phyloP scores from a whole-genome alignment of 2,797 vertebrate species.

The Xenops minutus region DNA sequence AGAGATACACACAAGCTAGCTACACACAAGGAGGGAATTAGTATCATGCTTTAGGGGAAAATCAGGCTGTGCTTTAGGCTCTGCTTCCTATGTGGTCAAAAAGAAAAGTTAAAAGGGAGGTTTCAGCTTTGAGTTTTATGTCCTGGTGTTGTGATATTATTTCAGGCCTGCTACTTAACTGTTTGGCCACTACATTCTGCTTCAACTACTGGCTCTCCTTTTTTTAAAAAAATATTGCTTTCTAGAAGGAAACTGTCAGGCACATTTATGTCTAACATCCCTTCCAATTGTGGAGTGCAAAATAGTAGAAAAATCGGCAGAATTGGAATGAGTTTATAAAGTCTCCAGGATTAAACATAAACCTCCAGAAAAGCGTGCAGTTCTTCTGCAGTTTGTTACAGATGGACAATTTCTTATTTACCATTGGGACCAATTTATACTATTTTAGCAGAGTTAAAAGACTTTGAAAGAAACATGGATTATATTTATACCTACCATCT shows the following conservation, averaged over 20 bases:
- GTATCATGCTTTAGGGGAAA: not conserved
- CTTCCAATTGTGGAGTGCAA: not conserved
- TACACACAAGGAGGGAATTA: not conserved
- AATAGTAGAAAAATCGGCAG: not conserved
- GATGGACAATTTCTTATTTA: fast-evolving
- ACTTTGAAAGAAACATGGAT: not conserved
- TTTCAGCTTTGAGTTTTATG: not conserved
- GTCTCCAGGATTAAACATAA: not conserved
- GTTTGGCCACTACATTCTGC: not conserved
- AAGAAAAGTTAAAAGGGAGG: not conserved
- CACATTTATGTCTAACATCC: not conserved
- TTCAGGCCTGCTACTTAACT: not conserved
- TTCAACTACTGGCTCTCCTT: not conserved
- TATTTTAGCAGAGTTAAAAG: not conserved
- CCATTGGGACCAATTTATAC: not conserved
- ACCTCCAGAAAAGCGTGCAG: not conserved
- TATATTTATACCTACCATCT: not conserved
- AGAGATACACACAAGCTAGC: not conserved
- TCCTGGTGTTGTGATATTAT: not conserved
- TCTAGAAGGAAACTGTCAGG: not conserved
- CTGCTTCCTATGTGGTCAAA: not conserved
- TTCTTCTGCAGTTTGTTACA: not conserved
- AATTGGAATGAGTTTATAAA: not conserved
- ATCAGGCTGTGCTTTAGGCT: not conserved
- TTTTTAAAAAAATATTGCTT: not conserved